Evolutionary conservation across 2,888 invertebrate species (phyloP), one percentile per base, ranked within the genome.

Genomic region (Seladonia tumulorum): DNA sequence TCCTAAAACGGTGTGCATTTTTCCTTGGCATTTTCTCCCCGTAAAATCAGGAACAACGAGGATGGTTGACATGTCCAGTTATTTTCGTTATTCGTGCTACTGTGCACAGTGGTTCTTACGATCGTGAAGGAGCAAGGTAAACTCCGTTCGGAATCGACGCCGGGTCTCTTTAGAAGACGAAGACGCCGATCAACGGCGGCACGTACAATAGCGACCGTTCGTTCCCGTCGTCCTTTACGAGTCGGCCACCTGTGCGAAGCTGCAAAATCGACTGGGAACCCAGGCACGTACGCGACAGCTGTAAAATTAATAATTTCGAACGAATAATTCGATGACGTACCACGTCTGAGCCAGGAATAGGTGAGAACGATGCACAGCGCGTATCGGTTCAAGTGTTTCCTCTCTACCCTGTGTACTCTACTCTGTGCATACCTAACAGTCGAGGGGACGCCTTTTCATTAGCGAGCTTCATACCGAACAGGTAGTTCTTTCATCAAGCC

Each of bases 171-270:
- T 77, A 76, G 60, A 80, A 45, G 79, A 76, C 82, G 86, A 79
- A 85, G 79, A 77, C 82, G 80, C 81, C 82, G 88, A 87, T 87
- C 84, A 83, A 72, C 85, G 72, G 2, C 47, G 71, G 79, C 90
- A 88, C 90, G 90, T 90, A 88, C 85, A 87, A 88, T 74, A 73
- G 83, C 82, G 85, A 86, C 81, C 81, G 81, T 78, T 84, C 84
- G 87, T 90, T 90, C 25, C 84, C 71, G 74, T 47, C 77, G 57
- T 29, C 88, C 88, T 90, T 90, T 90, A 90, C 89, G 89, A 90
- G 87, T 45, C 82, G 49, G 80, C 89, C 90, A 90, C 76, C 90
- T 90, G 90, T 84, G 89, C 85, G 45, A 68, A 76, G 79, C 84
- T 84, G 87, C 80, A 87, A 88, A 90, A 86, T 81, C 90, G 83